phyloP scores from a whole-genome alignment of 2,888 invertebrate species.

The Antheraea assamensis region DNA sequence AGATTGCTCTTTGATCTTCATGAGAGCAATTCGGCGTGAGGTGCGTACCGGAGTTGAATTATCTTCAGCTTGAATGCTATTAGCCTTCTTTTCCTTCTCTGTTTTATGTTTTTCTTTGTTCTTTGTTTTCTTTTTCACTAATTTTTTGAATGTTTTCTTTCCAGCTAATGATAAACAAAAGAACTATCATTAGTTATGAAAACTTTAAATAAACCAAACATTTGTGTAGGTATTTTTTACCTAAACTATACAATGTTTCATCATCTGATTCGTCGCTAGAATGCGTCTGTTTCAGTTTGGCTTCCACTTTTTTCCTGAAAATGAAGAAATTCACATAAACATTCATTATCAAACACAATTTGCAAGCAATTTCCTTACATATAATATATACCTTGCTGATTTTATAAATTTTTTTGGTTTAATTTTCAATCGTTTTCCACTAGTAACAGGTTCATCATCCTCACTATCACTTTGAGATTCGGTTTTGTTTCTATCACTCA shows the following conservation, averaged over 20 bases:
- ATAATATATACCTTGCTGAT: slow-evolving; percentile 57
- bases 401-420: slow-evolving; percentile 75
- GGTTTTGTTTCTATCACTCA: slow-evolving; percentile 71
- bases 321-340: slow-evolving; percentile 9
- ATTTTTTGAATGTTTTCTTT: slow-evolving; percentile 61
- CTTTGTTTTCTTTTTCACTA: slow-evolving; percentile 38
- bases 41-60: slow-evolving; percentile 85
- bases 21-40: slow-evolving; percentile 92
- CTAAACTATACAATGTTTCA: slow-evolving; percentile 73
- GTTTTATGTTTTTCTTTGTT: slow-evolving; percentile 31
- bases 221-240: slow-evolving; percentile 41
- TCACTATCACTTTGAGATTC: slow-evolving; percentile 78
- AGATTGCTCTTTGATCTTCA: slow-evolving; percentile 93
- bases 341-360: slow-evolving; percentile 7
- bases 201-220: no score
- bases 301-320: slow-evolving; percentile 79
- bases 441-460: slow-evolving; percentile 64
- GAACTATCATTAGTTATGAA: no score
- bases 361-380: slow-evolving; percentile 4
- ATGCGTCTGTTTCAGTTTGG: slow-evolving; percentile 75
- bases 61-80: slow-evolving; percentile 44
- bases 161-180: slow-evolving; percentile 49
- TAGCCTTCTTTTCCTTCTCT: slow-evolving; percentile 40
- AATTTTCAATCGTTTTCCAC: slow-evolving; percentile 73
- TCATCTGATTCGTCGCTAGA: slow-evolving; percentile 80